phyloP scores from a whole-genome alignment of 2,797 vertebrate genomes.

The Microctenopoma lineatum region DNA sequence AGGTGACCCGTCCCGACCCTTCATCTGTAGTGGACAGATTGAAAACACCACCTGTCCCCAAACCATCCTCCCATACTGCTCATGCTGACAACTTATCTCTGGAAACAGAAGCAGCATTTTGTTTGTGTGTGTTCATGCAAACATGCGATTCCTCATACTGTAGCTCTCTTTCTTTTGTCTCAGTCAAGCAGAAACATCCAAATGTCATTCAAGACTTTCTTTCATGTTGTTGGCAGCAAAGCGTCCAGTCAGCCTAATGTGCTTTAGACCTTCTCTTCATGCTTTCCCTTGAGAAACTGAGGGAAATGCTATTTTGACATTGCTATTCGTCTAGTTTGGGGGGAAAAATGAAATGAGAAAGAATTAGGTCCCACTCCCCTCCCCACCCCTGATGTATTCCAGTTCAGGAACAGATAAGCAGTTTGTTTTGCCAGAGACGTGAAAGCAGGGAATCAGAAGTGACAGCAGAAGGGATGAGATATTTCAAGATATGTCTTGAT shows the following conservation, averaged over 20 bases:
- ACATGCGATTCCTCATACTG: slow-evolving; percentile 33
- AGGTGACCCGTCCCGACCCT: slow-evolving; percentile 13
- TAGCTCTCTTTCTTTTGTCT: slow-evolving; percentile 42
- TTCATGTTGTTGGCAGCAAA: slow-evolving; percentile 39
- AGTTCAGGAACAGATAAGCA: slow-evolving; percentile 65
- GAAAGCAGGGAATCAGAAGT: slow-evolving; percentile 63
- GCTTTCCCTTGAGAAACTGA: slow-evolving; percentile 48
- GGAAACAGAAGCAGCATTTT: slow-evolving; percentile 18
- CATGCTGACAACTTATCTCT: slow-evolving; percentile 17
- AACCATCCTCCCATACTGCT: slow-evolving; percentile 5
- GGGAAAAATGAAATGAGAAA: slow-evolving; percentile 59
- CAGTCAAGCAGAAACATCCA: slow-evolving; percentile 52
- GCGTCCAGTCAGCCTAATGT: slow-evolving; percentile 55
- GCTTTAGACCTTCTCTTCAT: slow-evolving; percentile 56
- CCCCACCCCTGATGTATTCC: slow-evolving; percentile 21
- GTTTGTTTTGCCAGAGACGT: slow-evolving; percentile 72
- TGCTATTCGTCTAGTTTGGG: slow-evolving; percentile 57
- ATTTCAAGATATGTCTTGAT: slow-evolving; percentile 68
- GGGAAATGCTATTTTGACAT: slow-evolving; percentile 60
- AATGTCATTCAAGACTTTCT: slow-evolving; percentile 59
- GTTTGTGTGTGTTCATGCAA: slow-evolving; percentile 18
- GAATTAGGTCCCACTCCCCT: slow-evolving; percentile 44
- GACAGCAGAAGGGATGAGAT: slow-evolving; percentile 70
- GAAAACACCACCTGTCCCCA: slow-evolving; percentile 7
- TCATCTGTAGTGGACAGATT: slow-evolving; percentile 10